Conservation (phyloP, 2,113 vertebrate genomes). For the Toxotes jaculatrix region DNA sequence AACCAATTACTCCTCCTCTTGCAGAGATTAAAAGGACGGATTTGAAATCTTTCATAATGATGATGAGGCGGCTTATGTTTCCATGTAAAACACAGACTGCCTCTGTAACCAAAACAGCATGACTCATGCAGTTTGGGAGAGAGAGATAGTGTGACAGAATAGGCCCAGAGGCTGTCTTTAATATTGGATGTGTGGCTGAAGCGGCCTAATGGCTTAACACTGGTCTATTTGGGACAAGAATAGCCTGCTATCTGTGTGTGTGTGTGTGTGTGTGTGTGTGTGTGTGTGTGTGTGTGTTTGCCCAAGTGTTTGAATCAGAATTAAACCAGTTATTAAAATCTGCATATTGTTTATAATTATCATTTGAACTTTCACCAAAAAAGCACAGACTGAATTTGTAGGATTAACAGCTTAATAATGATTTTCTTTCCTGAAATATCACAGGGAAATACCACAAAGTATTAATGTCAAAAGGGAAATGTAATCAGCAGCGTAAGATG, state of each 20-base stretch:
- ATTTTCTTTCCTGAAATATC: background rate
- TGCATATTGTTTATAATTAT: constrained; percentile 27
- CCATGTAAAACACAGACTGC: constrained; percentile 69
- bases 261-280: constrained; percentile 8
- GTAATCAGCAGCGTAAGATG: background rate
- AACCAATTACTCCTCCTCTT: constrained; percentile 40
- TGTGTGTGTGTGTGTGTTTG: background rate
- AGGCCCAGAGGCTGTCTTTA: constrained; percentile 72
- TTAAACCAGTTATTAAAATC: constrained; percentile 15
- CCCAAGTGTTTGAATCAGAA: constrained; percentile 12
- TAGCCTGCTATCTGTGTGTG: constrained; percentile 56
- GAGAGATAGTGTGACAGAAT: constrained; percentile 69
- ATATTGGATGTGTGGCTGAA: constrained; percentile 76
- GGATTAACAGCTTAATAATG: background rate
- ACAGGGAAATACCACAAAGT: background rate
- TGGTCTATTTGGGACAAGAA: constrained; percentile 71
- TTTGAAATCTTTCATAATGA: constrained; percentile 50
- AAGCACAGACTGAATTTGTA: background rate
- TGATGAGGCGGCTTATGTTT: constrained; percentile 63
- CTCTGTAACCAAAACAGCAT: constrained; percentile 63
- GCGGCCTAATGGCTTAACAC: constrained; percentile 70
- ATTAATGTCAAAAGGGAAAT: background rate
- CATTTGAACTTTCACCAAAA: background rate
- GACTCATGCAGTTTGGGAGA: constrained; percentile 69
- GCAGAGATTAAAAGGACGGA: constrained; percentile 43